A percentile compares a stretch with the other conserved stretches of the same genome.
These are phyloP conservation scores for Aleiodes alternator DNA, from an alignment of 2,888 invertebrate genomes.

Conservation along the genomic window DNA sequence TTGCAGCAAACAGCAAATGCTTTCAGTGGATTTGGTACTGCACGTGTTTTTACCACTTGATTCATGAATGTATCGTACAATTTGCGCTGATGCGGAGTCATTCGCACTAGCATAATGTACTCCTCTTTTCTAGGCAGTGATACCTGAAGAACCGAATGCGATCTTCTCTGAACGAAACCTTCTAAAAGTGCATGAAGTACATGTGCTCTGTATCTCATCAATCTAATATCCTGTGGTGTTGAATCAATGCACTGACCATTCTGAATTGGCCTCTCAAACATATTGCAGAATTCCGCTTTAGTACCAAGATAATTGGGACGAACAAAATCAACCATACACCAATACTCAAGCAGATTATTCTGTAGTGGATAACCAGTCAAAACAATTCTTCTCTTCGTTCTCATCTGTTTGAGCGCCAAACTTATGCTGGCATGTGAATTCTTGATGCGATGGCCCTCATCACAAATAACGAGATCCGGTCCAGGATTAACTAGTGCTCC, in stretches of 20 bases:
- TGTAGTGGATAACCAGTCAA: slow-evolving; percentile 98
- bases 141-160: slow-evolving; percentile 94
- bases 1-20: slow-evolving; percentile 99
- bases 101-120: slow-evolving; percentile 90
- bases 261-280: slow-evolving; percentile 99
- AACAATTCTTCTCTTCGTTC: slow-evolving; percentile 95
- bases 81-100: slow-evolving; percentile 93
- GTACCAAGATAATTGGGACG: slow-evolving; percentile 97
- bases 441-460: slow-evolving; percentile 98
- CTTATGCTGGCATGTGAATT: slow-evolving; percentile 98
- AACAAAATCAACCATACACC: slow-evolving; percentile 99
- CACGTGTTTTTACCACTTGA: slow-evolving; percentile 89
- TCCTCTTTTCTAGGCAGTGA: slow-evolving; percentile 96
- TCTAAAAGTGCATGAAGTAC: slow-evolving; percentile 95
- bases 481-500: slow-evolving; percentile 92
- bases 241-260: slow-evolving; percentile 99
- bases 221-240: slow-evolving; percentile 92
- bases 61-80: slow-evolving; percentile 96
- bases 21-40: slow-evolving; percentile 95
- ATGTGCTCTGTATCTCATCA: slow-evolving; percentile 97
- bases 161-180: slow-evolving; percentile 97
- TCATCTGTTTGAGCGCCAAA: slow-evolving; percentile 94
- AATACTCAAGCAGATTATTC: slow-evolving; percentile 96
- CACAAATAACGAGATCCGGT: slow-evolving; percentile 95
- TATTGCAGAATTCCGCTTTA: slow-evolving; percentile 97